Conservation (phyloP, 1,140 invertebrate genomes). For the Adoxophyes honmai region DNA sequence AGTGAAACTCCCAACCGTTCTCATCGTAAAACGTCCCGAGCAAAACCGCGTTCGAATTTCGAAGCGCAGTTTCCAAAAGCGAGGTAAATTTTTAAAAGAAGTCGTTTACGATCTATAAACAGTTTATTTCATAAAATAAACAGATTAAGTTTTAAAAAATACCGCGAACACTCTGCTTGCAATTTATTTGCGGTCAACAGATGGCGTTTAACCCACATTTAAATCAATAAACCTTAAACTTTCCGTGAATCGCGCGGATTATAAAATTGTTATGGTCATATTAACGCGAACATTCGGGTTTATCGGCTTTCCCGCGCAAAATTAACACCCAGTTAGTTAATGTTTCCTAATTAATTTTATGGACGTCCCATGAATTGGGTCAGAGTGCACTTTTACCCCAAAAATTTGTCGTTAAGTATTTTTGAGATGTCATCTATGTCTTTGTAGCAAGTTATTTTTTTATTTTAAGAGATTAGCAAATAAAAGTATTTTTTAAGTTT, state of each 20-base stretch:
- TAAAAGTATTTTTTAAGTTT: too few relatives aligned
- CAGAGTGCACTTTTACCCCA: background rate
- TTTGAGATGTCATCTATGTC: too few relatives aligned
- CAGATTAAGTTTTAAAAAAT: background rate
- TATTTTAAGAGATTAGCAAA: too few relatives aligned
- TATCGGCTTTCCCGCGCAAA: background rate
- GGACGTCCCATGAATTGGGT: background rate
- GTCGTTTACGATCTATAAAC: slow-evolving; percentile 6
- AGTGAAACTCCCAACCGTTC: too few relatives aligned
- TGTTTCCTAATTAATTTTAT: background rate
- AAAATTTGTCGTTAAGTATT: background rate
- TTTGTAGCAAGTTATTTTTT: too few relatives aligned
- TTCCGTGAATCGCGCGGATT: slow-evolving; percentile 6
- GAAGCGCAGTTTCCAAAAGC: too few relatives aligned
- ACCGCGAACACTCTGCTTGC: background rate
- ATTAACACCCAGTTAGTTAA: background rate
- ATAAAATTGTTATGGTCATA: slow-evolving; percentile 13
- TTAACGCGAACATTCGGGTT: background rate
- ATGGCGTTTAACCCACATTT: slow-evolving; percentile 12
- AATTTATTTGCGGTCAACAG: background rate
- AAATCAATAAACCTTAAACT: slow-evolving; percentile 5
- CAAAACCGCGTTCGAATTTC: too few relatives aligned
- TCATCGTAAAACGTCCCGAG: too few relatives aligned
- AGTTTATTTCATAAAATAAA: slow-evolving; percentile 11
- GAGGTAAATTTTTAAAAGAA: background rate